phyloP scores from a whole-genome alignment of 92 coral and sea anemone genomes.

The Siderastrea radians region DNA sequence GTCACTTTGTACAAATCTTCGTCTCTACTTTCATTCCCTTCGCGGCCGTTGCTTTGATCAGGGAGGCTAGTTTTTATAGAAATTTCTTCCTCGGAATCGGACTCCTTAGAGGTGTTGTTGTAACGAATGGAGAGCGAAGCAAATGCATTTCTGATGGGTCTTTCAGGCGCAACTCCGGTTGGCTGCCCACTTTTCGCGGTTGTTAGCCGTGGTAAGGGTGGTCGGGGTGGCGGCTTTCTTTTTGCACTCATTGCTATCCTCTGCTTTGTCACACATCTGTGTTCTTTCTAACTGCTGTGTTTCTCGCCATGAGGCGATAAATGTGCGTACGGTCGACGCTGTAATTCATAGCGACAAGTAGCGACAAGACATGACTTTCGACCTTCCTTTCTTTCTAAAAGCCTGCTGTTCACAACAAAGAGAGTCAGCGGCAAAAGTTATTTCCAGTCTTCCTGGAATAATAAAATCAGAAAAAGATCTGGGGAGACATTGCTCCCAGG shows the following conservation, averaged over 20 bases:
- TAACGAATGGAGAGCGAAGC: conserved; percentile 95
- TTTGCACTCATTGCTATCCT: conserved; percentile 74
- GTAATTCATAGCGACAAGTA: neutral
- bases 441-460: neutral
- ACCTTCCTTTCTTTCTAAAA: too few relatives aligned
- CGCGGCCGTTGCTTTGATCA: conserved; percentile 26
- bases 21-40: conserved; percentile 20
- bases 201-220: conserved; percentile 84
- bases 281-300: conserved; percentile 9
- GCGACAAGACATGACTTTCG: neutral
- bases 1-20: conserved; percentile 56
- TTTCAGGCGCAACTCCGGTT: conserved; percentile 66
- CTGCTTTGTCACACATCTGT: conserved; percentile 35
- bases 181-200: conserved; percentile 63
- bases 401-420: neutral
- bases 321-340: neutral
- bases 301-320: neutral
- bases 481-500: neutral
- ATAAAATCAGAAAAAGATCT: neutral
- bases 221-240: conserved; percentile 90
- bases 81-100: conserved; percentile 98
- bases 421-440: conserved; percentile 32
- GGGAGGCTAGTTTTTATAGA: conserved; percentile 59
- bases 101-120: conserved; percentile 67
- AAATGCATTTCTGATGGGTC: conserved; percentile 70